A percentile compares a stretch with the other conserved stretches of the same genome.
phyloP scores from a whole-genome alignment of 2,888 invertebrate species.

The Neoscelio sp. region DNA sequence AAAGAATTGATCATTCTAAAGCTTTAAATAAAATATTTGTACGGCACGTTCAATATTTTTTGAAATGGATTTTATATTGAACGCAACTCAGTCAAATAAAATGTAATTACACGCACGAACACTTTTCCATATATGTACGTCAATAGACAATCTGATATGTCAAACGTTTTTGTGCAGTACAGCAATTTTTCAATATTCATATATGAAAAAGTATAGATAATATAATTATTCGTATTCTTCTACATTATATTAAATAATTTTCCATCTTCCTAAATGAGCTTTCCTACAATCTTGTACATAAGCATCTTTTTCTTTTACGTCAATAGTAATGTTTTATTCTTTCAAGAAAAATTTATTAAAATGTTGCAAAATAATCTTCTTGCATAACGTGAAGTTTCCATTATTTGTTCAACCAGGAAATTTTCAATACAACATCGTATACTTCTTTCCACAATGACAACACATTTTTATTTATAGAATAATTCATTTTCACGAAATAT shows the following conservation, averaged over 20 bases:
- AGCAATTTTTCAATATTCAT: conserved; percentile 19
- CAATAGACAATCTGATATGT: conserved; percentile 40
- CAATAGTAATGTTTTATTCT: too few relatives aligned
- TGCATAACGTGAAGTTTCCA: too few relatives aligned
- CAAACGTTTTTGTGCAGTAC: conserved; percentile 36
- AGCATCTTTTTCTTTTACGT: too few relatives aligned
- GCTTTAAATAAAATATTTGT: conserved; percentile 22
- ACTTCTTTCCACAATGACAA: too few relatives aligned
- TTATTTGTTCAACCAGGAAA: too few relatives aligned
- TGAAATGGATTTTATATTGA: conserved; percentile 51
- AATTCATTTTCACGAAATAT: conserved; percentile 31
- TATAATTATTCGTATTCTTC: conserved; percentile 3
- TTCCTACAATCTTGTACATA: too few relatives aligned
- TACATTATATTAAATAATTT: too few relatives aligned
- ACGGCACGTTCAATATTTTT: conserved; percentile 12
- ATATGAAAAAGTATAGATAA: conserved; percentile 17
- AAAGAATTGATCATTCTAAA: conserved; percentile 3
- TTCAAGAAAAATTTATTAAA: too few relatives aligned
- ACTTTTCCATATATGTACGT: conserved; percentile 39
- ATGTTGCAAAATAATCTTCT: too few relatives aligned
- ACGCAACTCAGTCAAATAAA: conserved; percentile 40
- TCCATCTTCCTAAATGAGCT: too few relatives aligned
- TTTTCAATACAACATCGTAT: too few relatives aligned
- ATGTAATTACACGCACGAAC: conserved; percentile 50
- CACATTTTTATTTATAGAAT: too few relatives aligned